Conservation (phyloP, 2,888 invertebrate species). For the Ophion ellenae region DNA sequence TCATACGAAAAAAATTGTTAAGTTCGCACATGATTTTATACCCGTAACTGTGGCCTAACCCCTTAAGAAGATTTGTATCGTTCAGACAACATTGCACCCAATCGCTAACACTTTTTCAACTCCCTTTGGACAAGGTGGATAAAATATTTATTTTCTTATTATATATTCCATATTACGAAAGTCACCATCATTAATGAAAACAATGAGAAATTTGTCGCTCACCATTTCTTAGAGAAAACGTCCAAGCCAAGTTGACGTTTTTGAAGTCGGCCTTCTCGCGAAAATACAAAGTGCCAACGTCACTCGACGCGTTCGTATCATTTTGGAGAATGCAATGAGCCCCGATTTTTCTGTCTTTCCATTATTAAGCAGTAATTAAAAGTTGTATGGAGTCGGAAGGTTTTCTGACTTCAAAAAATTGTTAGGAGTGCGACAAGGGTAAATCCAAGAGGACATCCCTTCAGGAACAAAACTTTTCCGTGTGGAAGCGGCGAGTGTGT, state of each 20-base stretch:
- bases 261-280: background rate
- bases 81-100: background rate
- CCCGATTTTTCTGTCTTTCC: background rate
- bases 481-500: slow-evolving; percentile 20
- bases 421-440: background rate
- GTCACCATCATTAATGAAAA: too few relatives aligned
- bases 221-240: too few relatives aligned
- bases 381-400: background rate
- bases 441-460: slow-evolving; percentile 7
- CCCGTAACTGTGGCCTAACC: too few relatives aligned
- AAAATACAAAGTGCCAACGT: background rate
- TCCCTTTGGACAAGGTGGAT: background rate
- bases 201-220: too few relatives aligned
- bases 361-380: slow-evolving; percentile 4
- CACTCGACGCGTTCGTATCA: background rate
- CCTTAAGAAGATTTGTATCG: too few relatives aligned
- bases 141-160: background rate
- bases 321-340: background rate
- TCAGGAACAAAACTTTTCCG: slow-evolving; percentile 28
- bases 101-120: background rate
- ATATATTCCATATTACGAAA: too few relatives aligned
- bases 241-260: background rate
- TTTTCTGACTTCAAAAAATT: slow-evolving; percentile 20
- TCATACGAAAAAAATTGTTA: too few relatives aligned
- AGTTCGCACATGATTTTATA: too few relatives aligned